Percentiles rank a stretch among this genome's conserved stretches.
phyloP scores from a whole-genome alignment of 2,113 vertebrate species.

The Asarcornis scutulata region DNA sequence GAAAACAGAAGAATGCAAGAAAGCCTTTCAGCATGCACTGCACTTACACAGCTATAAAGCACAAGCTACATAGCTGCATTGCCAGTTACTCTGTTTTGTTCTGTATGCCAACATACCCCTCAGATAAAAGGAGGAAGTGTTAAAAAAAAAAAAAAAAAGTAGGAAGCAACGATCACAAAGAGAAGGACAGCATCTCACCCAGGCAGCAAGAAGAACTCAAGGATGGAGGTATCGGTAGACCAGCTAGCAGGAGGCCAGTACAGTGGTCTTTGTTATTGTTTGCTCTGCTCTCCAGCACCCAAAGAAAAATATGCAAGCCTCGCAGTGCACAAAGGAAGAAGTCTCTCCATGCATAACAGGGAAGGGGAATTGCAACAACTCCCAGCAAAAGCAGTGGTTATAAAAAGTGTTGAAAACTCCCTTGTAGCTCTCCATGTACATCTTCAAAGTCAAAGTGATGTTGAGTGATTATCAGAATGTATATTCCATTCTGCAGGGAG shows the following conservation, averaged over 20 bases:
- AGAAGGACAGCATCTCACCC: not conserved
- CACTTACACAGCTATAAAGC: not conserved
- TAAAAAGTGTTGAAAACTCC: not conserved
- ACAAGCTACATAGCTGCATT: not conserved
- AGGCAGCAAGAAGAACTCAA: not conserved
- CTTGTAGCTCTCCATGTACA: not conserved
- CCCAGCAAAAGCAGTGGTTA: not conserved
- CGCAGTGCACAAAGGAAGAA: not conserved
- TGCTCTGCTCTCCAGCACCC: not conserved
- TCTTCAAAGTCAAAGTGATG: not conserved
- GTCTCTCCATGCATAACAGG: not conserved
- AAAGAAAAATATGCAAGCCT: not conserved
- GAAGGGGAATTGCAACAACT: not conserved
- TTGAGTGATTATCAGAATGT: not conserved
- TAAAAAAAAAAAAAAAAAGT: not conserved
- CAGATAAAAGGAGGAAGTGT: not conserved
- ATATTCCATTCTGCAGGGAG: not conserved
- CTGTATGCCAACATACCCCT: not conserved
- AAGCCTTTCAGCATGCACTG: not conserved
- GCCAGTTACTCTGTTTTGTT: accelerated
- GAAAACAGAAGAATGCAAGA: not conserved
- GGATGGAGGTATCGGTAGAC: not conserved
- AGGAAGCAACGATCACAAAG: not conserved
- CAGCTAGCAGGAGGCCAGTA: not conserved
- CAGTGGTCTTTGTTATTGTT: not conserved